Evolutionary conservation across 2,888 invertebrate species (phyloP).

Genomic region (Limnephilus auricula): DNA sequence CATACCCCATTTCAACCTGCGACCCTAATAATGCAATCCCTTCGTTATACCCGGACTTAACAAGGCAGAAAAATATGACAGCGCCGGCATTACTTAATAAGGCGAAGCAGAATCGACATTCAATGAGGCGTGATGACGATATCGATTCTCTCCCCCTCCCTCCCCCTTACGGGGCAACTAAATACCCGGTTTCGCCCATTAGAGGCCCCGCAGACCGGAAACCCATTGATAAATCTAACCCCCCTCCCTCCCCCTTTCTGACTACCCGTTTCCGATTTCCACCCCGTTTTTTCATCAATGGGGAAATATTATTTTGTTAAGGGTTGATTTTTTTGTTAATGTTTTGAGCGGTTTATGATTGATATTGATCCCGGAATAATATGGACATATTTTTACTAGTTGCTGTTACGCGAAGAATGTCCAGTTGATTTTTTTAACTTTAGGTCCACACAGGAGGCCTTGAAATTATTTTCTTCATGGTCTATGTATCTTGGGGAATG

Average conservation of each 20-base stretch:
- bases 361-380: background rate
- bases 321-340: constrained; percentile 11
- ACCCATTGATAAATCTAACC: constrained; percentile 38
- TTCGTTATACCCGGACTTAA: constrained; percentile 20
- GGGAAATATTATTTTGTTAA: constrained; percentile 2
- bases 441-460: too few relatives aligned
- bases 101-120: constrained; percentile 26
- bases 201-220: constrained; percentile 40
- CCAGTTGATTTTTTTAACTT: too few relatives aligned
- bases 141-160: background rate
- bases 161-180: background rate
- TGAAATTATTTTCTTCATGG: too few relatives aligned
- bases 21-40: background rate
- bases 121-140: background rate
- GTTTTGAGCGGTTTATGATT: background rate
- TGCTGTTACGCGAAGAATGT: background rate
- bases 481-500: too few relatives aligned
- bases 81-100: constrained; percentile 26
- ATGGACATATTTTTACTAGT: background rate
- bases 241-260: background rate
- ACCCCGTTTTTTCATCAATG: constrained; percentile 21
- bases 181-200: constrained; percentile 35
- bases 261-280: constrained; percentile 25
- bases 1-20: background rate
- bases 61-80: constrained; percentile 46